These are phyloP conservation scores for Epinotia ramella DNA, from an alignment of 2,888 invertebrate species.

Conservation along the genomic window DNA sequence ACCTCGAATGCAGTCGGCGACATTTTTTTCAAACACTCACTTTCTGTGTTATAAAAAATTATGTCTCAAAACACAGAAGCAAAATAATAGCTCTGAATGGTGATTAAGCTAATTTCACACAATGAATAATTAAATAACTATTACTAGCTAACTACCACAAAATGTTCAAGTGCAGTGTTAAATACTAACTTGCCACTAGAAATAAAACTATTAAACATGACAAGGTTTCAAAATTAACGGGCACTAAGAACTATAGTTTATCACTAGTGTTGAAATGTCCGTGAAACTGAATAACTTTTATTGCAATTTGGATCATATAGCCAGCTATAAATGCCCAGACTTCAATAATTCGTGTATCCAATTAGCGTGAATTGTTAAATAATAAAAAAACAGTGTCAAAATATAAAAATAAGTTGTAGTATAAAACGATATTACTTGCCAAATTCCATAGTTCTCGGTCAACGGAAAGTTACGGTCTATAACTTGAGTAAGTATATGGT, in stretches of 20 bases:
- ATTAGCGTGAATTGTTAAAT: too few relatives aligned
- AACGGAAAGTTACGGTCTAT: too few relatives aligned
- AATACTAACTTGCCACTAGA: neutral
- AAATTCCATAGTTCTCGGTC: too few relatives aligned
- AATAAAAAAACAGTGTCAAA: too few relatives aligned
- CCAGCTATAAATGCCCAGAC: neutral
- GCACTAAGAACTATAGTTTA: constrained; percentile 7
- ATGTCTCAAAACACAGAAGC: neutral
- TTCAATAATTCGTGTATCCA: too few relatives aligned
- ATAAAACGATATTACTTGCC: too few relatives aligned
- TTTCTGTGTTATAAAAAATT: too few relatives aligned
- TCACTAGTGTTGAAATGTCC: neutral
- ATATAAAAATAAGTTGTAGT: too few relatives aligned
- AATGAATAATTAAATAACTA: constrained; percentile 9
- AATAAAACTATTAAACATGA: neutral
- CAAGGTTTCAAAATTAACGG: neutral
- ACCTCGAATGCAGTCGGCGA: too few relatives aligned
- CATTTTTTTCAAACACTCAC: too few relatives aligned
- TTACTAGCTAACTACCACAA: constrained; percentile 4
- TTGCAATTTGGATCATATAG: neutral
- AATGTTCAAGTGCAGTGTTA: neutral
- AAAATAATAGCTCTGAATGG: neutral
- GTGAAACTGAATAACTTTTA: neutral
- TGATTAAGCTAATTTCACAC: neutral
- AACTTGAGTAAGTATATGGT: too few relatives aligned